Evolutionary conservation across 2,888 invertebrate genomes (phyloP), one percentile per base, ranked within the genome.

Genomic region (Ecliptopera silaceata): DNA sequence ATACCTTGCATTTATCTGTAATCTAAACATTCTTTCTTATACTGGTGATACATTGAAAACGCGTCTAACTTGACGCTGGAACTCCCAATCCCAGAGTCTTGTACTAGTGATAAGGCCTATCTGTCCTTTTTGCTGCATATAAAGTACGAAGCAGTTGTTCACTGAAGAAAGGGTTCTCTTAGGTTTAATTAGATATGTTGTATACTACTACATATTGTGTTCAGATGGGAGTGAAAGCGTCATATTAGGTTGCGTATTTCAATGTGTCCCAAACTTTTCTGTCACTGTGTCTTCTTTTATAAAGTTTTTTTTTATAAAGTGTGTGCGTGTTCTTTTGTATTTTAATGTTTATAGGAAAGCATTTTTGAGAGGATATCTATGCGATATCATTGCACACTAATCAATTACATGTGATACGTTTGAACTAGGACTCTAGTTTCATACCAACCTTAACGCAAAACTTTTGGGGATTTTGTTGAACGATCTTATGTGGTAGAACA

Each of bases 341-440:
- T 59, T 5, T 61, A 65, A 66, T 68, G 22, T 63, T 64, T 59
- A 55, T 55, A 57, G 75, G 78, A 72, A 78, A 79, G 72, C 79
- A 78, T 77, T 74, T 75, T 77, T 66, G 61, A 71, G 48, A 46
- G 2, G 41, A 39, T 48, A 43, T 53, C 43, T 42, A 20, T 8
- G 26, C n/a, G 55, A 42, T 56, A 65, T 66, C 63, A 68, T 59
- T 61, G 71, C 69, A 69, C 75, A 68, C 70, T 72, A 59, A 44
- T 48, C 66, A 69, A 67, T 74, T 73, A 72, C 65, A 77, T 80
- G 83, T 82, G 83, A 80, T 82, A 79, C 54, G 67, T 75, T 78
- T 79, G 79, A 75, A 80, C 76, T 81, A 74, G 80, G 71, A 78
- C 79, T 78, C 69, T 53, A 59, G 72, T 71, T 71, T 68, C 39